Evolutionary conservation across 2,888 invertebrate genomes (phyloP).

Genomic region (Volucella zonaria): DNA sequence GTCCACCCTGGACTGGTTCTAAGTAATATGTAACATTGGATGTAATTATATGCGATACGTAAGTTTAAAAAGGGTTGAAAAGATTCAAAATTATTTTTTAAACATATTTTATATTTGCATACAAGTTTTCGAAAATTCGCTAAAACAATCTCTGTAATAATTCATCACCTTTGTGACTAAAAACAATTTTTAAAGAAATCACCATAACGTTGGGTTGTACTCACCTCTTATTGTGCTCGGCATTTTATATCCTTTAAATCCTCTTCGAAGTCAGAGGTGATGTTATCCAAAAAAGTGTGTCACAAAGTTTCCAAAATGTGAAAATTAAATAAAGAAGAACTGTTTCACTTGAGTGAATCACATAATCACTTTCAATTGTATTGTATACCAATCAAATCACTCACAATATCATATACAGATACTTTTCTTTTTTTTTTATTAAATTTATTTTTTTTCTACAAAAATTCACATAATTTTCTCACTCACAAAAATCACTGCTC

Average conservation of each 20-base stretch:
- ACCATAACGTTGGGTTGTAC: slow-evolving; percentile 58
- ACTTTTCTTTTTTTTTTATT: slow-evolving; percentile 18
- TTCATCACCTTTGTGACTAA: not conserved
- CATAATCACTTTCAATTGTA: slow-evolving; percentile 54
- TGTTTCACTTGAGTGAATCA: slow-evolving; percentile 53
- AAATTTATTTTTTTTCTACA: not conserved
- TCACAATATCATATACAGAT: not conserved
- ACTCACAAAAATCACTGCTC: slow-evolving; percentile 20
- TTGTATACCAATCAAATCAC: slow-evolving; percentile 4
- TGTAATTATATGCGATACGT: too few species aligned
- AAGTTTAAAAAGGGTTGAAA: too few species aligned
- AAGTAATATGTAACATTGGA: too few species aligned
- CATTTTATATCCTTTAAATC: slow-evolving; percentile 76
- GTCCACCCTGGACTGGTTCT: too few species aligned
- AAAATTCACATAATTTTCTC: slow-evolving; percentile 31
- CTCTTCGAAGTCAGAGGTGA: not conserved
- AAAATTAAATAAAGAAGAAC: slow-evolving; percentile 3
- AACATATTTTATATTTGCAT: too few species aligned
- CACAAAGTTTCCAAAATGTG: slow-evolving; percentile 45
- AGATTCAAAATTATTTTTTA: too few species aligned
- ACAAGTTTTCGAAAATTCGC: too few species aligned
- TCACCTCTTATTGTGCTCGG: slow-evolving; percentile 82
- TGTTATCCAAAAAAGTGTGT: slow-evolving; percentile 43
- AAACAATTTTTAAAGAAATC: not conserved
- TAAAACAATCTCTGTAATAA: too few species aligned